A percentile compares a stretch with the other conserved stretches of the same genome.
Conservation (phyloP, 2,113 vertebrate genomes). For the Potamarius usumacintae region DNA sequence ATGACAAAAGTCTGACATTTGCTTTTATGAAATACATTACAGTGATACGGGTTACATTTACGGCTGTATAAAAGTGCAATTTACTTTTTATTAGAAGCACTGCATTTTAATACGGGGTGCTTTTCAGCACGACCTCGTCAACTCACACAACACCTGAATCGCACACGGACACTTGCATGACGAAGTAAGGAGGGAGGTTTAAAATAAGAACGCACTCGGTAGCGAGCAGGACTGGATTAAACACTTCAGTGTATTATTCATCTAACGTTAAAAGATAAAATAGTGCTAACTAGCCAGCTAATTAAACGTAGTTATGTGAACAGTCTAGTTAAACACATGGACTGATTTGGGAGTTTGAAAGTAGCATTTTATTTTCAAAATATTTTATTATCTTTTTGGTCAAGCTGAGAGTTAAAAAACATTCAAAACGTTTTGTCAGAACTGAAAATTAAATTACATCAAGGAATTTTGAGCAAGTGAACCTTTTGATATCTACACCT, state of each 20-base stretch:
- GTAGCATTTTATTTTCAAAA: not conserved
- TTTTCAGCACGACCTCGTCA: not conserved
- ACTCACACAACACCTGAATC: not conserved
- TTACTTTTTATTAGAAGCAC: not conserved
- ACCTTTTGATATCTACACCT: no score
- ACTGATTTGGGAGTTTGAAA: no score
- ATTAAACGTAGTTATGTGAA: not conserved
- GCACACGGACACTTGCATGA: not conserved
- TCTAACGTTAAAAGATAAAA: not conserved
- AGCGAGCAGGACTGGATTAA: not conserved
- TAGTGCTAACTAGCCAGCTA: not conserved
- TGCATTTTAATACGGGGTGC: not conserved
- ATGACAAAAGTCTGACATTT: not conserved
- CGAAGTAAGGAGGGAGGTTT: not conserved
- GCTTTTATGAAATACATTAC: slow-evolving; percentile 3
- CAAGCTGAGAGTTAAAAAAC: not conserved
- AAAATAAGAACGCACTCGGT: not conserved
- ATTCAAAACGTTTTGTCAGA: no score
- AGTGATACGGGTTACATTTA: not conserved
- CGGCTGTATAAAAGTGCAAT: not conserved
- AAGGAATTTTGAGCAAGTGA: no score
- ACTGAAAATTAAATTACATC: no score
- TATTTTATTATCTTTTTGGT: no score
- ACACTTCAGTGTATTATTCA: not conserved
- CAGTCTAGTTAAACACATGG: not conserved